A percentile compares a stretch with the other conserved stretches of the same genome.
Evolutionary conservation across 2,113 vertebrate genomes (phyloP).

Genomic region (Myotis lucifugus): DNA sequence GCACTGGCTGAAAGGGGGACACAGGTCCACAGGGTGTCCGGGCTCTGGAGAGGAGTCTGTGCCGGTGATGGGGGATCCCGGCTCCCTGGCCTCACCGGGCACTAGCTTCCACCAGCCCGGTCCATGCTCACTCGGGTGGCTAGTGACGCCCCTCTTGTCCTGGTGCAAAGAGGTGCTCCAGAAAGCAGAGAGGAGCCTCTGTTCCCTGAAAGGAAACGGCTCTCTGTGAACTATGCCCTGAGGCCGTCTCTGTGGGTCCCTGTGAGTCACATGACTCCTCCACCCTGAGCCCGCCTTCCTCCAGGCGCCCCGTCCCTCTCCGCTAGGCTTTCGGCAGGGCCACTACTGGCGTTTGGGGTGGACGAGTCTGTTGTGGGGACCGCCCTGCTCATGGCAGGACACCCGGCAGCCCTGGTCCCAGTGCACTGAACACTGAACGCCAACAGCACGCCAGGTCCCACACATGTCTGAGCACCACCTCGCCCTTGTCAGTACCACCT

Average conservation of each 20-base stretch:
- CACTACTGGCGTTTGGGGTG: neutral
- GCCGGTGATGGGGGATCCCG: neutral
- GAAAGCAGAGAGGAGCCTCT: neutral
- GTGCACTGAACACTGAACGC: neutral
- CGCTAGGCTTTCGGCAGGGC: neutral
- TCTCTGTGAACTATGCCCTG: neutral
- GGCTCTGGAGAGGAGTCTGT: neutral
- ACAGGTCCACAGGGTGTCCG: neutral
- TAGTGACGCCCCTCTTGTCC: neutral
- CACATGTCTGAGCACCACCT: neutral
- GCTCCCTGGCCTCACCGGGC: neutral
- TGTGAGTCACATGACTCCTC: neutral
- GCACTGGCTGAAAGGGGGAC: neutral
- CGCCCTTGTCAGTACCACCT: rapidly evolving
- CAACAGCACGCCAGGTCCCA: neutral
- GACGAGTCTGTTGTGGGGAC: neutral
- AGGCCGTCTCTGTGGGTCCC: neutral
- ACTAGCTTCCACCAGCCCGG: neutral
- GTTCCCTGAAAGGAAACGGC: neutral
- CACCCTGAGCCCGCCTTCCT: neutral
- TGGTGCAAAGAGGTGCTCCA: neutral
- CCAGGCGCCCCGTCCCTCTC: neutral
- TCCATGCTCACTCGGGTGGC: too few species aligned
- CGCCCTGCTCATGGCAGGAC: neutral
- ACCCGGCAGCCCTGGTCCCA: neutral